Evolutionary conservation across 2,113 vertebrate species (phyloP).

Genomic region (Ceyx melanurus): DNA sequence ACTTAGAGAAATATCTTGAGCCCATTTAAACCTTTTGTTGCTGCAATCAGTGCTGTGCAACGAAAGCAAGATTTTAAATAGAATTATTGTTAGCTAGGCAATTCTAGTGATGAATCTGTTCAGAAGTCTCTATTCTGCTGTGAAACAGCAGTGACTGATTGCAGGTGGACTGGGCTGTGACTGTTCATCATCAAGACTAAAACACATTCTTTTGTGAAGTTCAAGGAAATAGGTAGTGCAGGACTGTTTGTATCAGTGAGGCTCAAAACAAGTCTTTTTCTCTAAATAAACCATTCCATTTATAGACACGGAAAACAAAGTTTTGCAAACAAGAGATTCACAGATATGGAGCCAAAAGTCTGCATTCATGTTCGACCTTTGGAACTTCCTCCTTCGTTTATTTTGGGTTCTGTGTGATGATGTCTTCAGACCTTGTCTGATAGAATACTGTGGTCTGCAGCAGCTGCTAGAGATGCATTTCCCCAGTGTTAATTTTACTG

Average conservation of each 20-base stretch:
- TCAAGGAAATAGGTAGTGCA: not conserved
- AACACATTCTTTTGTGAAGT: not conserved
- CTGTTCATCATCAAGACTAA: not conserved
- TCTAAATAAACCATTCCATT: not conserved
- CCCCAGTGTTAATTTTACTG: conserved; percentile 4
- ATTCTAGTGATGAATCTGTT: not conserved
- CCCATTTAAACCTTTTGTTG: not conserved
- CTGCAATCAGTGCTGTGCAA: not conserved
- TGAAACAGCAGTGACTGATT: not conserved
- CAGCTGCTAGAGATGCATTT: conserved; percentile 12
- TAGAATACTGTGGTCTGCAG: not conserved
- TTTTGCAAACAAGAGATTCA: not conserved
- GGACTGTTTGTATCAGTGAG: not conserved
- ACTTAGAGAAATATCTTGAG: not conserved
- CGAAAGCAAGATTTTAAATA: not conserved
- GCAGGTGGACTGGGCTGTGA: not conserved
- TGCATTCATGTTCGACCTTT: not conserved
- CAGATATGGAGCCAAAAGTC: not conserved
- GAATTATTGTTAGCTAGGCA: not conserved
- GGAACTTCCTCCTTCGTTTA: not conserved
- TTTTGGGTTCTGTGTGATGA: not conserved
- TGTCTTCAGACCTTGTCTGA: not conserved
- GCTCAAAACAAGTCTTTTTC: not conserved
- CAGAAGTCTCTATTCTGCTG: not conserved
- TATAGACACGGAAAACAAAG: not conserved